Evolutionary conservation across 2,888 invertebrate species (phyloP).

Genomic region (Agrochola lychnidis): DNA sequence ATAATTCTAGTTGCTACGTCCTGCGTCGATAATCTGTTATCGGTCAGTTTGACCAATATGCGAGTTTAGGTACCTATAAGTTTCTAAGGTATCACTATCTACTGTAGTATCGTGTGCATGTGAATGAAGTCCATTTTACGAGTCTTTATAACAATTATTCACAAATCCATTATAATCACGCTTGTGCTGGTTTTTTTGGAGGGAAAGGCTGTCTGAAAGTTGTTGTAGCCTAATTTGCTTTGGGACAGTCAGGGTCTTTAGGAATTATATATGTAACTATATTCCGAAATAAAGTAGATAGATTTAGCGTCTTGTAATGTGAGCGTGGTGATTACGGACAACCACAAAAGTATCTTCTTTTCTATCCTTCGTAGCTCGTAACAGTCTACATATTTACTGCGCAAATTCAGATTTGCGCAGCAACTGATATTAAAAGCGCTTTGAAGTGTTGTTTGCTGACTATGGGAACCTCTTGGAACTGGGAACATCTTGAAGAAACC

Average conservation of each 20-base stretch:
- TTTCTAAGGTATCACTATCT: background rate
- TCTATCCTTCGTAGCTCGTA: background rate
- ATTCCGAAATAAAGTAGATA: background rate
- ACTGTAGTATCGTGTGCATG: background rate
- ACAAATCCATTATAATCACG: background rate
- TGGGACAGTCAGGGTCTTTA: background rate
- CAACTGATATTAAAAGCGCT: no score
- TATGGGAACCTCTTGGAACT: background rate
- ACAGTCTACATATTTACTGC: background rate
- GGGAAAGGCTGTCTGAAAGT: background rate
- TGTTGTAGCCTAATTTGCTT: background rate
- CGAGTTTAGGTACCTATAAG: background rate
- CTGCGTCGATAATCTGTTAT: constrained; percentile 13
- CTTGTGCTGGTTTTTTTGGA: background rate
- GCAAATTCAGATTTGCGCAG: background rate
- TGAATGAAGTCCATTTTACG: background rate
- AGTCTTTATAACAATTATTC: background rate
- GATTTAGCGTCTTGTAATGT: no score
- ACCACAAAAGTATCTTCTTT: background rate
- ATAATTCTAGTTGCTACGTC: constrained; percentile 19
- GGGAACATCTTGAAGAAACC: no score
- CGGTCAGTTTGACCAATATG: constrained; percentile 7
- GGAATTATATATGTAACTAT: background rate
- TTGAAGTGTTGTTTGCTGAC: background rate
- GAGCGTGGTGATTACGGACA: no score